Evolutionary conservation across 2,797 vertebrate species (phyloP).

Genomic region (Coregonus ussuriensis): DNA sequence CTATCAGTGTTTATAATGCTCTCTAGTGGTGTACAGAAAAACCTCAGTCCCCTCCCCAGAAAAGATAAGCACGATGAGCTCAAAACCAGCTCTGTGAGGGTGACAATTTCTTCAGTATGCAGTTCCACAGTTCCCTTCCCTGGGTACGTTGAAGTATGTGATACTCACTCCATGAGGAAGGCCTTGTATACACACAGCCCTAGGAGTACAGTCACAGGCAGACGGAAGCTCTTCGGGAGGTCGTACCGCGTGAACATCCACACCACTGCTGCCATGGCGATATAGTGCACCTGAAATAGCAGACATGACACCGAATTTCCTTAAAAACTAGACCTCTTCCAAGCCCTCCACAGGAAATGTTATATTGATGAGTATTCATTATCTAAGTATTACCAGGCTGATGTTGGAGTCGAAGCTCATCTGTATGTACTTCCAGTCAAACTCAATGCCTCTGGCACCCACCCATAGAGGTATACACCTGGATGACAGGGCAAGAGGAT

Average conservation of each 20-base stretch:
- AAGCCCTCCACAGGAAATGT: no score
- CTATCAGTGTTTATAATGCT: not conserved
- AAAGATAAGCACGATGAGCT: not conserved
- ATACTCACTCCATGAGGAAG: constrained; percentile 91
- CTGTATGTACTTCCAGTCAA: constrained; percentile 96
- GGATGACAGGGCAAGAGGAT: not conserved
- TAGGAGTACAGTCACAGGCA: constrained; percentile 85
- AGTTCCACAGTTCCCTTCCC: not conserved
- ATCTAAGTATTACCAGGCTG: constrained; percentile 78
- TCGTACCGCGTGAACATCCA: constrained; percentile 95
- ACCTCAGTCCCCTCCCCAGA: not conserved
- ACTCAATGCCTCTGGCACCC: constrained; percentile 91
- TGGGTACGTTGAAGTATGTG: not conserved
- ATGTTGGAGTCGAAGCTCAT: constrained; percentile 97
- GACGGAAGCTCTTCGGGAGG: constrained; percentile 87
- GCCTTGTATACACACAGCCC: constrained; percentile 89
- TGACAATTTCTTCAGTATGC: not conserved
- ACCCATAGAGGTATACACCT: constrained; percentile 94
- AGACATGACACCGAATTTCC: not conserved
- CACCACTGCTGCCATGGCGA: constrained; percentile 87
- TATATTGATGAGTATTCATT: not conserved
- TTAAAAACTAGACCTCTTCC: not conserved
- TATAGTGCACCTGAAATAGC: constrained; percentile 83
- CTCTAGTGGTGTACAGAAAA: not conserved
- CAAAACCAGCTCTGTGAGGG: not conserved